Evolutionary conservation across 2,888 invertebrate genomes (phyloP).

Genomic region (Cheilosia vernalis): DNA sequence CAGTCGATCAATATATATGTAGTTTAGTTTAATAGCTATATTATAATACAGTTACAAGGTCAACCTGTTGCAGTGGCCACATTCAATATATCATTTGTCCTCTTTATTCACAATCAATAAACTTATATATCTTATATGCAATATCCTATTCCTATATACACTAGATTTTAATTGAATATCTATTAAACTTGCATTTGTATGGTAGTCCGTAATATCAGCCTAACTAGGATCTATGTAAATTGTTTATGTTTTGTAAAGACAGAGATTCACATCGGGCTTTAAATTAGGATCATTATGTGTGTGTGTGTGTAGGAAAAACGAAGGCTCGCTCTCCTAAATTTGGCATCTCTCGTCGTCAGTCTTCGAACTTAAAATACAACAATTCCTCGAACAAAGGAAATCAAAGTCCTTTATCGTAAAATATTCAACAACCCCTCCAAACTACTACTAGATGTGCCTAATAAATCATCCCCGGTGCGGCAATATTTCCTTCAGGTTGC

Average conservation of each 20-base stretch:
- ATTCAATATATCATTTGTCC: constrained; percentile 27
- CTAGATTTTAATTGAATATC: constrained; percentile 42
- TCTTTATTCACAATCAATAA: constrained; percentile 61
- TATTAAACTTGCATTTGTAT: constrained; percentile 47
- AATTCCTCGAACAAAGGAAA: constrained; percentile 31
- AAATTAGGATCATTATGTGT: constrained; percentile 26
- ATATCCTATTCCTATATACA: constrained; percentile 35
- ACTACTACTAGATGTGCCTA: background rate
- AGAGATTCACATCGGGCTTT: constrained; percentile 48
- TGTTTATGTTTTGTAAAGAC: constrained; percentile 33
- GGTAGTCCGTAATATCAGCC: constrained; percentile 49
- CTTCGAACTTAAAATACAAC: constrained; percentile 61
- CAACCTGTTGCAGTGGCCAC: constrained; percentile 53
- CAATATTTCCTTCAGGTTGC: constrained; percentile 21
- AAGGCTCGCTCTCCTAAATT: constrained; percentile 10
- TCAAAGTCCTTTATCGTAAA: no score
- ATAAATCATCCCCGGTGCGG: constrained; percentile 47
- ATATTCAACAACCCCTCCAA: constrained; percentile 42
- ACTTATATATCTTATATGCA: constrained; percentile 5
- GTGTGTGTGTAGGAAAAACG: constrained; percentile 1
- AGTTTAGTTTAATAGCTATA: constrained; percentile 45
- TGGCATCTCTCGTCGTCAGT: constrained; percentile 68
- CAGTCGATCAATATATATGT: constrained; percentile 49
- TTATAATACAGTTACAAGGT: constrained; percentile 52
- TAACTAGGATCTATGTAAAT: constrained; percentile 59